Conservation (phyloP, 2,888 invertebrate species). For the Incurvaria masculella region DNA sequence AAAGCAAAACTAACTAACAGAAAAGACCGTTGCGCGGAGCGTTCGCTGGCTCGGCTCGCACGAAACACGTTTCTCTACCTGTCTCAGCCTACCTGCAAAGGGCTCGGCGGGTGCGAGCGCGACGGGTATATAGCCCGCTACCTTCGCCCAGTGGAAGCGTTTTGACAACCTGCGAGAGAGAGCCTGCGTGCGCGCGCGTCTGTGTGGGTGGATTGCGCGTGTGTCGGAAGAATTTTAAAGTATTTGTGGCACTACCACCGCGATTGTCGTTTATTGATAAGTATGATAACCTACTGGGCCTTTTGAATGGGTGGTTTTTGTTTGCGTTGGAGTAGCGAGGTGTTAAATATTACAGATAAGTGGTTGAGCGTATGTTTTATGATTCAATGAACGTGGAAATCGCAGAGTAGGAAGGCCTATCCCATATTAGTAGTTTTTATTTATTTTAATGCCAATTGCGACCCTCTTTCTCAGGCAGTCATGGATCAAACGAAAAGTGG, state of each 20-base stretch:
- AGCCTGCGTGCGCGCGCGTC: slow-evolving; percentile 32
- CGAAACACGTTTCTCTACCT: background rate
- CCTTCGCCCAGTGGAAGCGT: slow-evolving; percentile 33
- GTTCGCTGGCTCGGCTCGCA: background rate
- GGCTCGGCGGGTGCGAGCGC: background rate
- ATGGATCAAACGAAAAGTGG: too few relatives aligned
- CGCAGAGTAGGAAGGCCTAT: too few relatives aligned
- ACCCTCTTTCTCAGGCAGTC: too few relatives aligned
- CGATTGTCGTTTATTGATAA: slow-evolving; percentile 44
- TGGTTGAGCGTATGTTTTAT: too few relatives aligned
- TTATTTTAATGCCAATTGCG: too few relatives aligned
- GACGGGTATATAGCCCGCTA: background rate
- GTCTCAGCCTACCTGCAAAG: background rate
- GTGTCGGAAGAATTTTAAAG: slow-evolving; percentile 14
- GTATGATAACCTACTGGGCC: background rate
- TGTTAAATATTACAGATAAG: too few relatives aligned
- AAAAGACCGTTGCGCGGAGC: slow-evolving; percentile 51
- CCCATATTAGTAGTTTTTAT: too few relatives aligned
- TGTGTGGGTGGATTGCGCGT: slow-evolving; percentile 27
- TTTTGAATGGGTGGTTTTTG: background rate
- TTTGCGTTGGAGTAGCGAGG: background rate
- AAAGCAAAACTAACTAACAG: slow-evolving; percentile 50
- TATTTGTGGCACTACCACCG: too few relatives aligned
- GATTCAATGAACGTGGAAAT: too few relatives aligned
- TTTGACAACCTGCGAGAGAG: slow-evolving; percentile 38